Conservation (phyloP, 2,888 invertebrate genomes). For the Heteropelma amictum region DNA sequence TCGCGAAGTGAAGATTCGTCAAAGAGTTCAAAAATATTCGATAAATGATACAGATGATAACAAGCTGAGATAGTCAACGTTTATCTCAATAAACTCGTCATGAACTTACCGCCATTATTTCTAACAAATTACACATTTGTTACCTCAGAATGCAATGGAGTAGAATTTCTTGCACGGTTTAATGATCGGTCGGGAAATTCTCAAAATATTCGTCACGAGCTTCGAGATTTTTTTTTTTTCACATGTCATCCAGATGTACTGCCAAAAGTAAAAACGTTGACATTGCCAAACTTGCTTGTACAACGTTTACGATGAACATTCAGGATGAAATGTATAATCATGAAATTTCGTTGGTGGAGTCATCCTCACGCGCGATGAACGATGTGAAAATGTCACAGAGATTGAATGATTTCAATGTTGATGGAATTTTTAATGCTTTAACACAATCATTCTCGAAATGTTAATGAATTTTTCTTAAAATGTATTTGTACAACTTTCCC, state of each 20-base stretch:
- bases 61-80: not conserved
- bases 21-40: slow-evolving; percentile 7
- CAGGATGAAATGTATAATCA: not conserved
- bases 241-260: not conserved
- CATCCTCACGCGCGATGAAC: slow-evolving; percentile 18
- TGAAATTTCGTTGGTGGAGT: slow-evolving; percentile 10
- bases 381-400: too few relatives aligned
- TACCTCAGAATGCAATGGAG: not conserved
- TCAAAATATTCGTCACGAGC: slow-evolving; percentile 18
- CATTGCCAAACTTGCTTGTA: slow-evolving; percentile 28
- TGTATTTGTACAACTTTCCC: too few relatives aligned
- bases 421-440: too few relatives aligned
- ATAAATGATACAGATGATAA: slow-evolving; percentile 2
- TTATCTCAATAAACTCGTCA: not conserved
- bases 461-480: too few relatives aligned
- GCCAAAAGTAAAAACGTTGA: not conserved
- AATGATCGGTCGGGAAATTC: slow-evolving; percentile 14
- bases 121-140: not conserved
- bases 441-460: too few relatives aligned
- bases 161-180: slow-evolving; percentile 13
- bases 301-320: slow-evolving; percentile 1
- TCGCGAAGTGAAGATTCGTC: slow-evolving; percentile 14
- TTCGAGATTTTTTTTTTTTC: not conserved
- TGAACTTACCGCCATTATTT: not conserved
- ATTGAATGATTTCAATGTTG: too few relatives aligned